These are phyloP conservation scores for Philonicus albiceps DNA, from an alignment of 2,888 invertebrate genomes.

Conservation along the genomic window DNA sequence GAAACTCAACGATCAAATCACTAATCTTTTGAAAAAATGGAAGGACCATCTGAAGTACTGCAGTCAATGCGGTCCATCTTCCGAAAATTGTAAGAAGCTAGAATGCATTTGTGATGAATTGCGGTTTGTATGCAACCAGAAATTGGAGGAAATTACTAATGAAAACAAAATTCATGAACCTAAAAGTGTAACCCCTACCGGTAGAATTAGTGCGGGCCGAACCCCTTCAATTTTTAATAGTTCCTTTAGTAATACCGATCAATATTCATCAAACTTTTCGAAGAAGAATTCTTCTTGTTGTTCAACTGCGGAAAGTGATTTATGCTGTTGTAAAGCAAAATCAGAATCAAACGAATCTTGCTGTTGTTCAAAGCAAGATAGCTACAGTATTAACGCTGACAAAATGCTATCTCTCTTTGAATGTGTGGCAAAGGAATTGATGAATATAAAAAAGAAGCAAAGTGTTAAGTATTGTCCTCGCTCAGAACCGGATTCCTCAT, in stretches of 20 bases:
- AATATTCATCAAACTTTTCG: too few relatives aligned
- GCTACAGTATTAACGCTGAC: too few relatives aligned
- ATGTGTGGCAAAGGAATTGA: too few relatives aligned
- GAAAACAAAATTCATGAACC: background rate
- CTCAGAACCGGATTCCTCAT: background rate
- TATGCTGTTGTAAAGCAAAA: background rate
- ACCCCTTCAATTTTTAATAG: background rate
- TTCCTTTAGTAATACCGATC: too few relatives aligned
- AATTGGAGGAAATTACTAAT: background rate
- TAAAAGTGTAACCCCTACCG: background rate
- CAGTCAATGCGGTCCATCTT: background rate
- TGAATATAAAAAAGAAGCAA: too few relatives aligned
- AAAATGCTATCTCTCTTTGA: too few relatives aligned
- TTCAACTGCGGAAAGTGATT: background rate
- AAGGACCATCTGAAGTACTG: background rate
- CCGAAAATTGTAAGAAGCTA: background rate
- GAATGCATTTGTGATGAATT: background rate
- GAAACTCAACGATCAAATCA: background rate
- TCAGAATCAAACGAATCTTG: background rate
- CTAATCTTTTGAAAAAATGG: background rate
- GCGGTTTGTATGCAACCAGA: background rate
- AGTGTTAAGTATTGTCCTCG: too few relatives aligned
- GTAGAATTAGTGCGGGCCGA: background rate
- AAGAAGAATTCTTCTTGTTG: background rate
- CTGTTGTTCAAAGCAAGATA: background rate